These are phyloP conservation scores for Charadrius vociferus DNA, from an alignment of 2,113 vertebrate genomes.

Conservation along the genomic window DNA sequence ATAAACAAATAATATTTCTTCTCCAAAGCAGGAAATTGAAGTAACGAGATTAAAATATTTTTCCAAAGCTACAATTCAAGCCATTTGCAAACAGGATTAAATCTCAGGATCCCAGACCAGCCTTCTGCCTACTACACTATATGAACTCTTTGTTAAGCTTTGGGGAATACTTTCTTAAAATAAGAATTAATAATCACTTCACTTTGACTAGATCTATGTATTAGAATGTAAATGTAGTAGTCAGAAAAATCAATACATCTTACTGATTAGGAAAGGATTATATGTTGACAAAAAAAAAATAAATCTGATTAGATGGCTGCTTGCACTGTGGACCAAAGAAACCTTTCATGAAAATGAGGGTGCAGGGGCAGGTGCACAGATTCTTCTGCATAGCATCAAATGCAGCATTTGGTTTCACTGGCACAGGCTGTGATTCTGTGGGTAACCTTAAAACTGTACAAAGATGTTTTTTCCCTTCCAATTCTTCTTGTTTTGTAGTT, in stretches of 20 bases:
- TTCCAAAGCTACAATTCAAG: constrained; percentile 15
- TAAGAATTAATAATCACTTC: background rate
- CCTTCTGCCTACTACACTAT: background rate
- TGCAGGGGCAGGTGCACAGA: background rate
- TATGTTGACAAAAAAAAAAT: background rate
- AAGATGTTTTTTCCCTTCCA: background rate
- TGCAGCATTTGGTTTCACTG: background rate
- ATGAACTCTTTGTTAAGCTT: background rate
- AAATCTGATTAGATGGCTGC: background rate
- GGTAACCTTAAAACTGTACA: background rate
- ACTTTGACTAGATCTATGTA: background rate
- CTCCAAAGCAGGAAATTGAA: constrained; percentile 41
- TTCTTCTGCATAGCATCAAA: background rate
- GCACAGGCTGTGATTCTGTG: background rate
- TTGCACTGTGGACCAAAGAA: background rate
- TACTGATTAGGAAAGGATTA: background rate
- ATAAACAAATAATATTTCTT: constrained; percentile 7
- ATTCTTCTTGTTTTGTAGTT: background rate
- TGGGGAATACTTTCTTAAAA: background rate
- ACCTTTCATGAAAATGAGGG: background rate
- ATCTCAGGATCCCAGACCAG: background rate
- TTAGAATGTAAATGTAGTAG: background rate
- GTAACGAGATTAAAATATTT: constrained; percentile 39
- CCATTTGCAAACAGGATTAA: constrained; percentile 31
- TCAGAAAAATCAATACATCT: background rate